phyloP scores from a whole-genome alignment of 2,888 invertebrate genomes.

The Chrysomela aeneicollis region DNA sequence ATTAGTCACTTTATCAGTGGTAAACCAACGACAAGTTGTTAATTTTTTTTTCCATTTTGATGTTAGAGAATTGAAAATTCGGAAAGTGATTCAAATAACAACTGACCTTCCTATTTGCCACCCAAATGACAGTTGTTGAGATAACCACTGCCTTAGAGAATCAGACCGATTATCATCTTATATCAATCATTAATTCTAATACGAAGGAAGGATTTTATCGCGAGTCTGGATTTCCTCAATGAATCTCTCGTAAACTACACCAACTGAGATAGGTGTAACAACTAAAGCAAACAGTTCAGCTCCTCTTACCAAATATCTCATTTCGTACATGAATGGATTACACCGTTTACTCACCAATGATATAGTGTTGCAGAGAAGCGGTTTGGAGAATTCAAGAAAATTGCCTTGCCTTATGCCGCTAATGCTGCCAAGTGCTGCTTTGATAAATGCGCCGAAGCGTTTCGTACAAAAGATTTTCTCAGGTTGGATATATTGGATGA shows the following conservation, averaged over 20 bases:
- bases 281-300: background rate
- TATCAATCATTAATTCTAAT: too few species aligned
- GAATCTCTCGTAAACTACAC: background rate
- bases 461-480: background rate
- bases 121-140: too few species aligned
- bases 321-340: background rate
- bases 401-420: background rate
- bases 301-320: background rate
- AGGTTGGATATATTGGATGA: background rate
- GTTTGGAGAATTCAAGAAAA: constrained; percentile 2
- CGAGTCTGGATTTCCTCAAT: background rate
- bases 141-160: too few species aligned
- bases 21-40: too few species aligned
- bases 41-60: too few species aligned
- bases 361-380: background rate
- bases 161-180: too few species aligned
- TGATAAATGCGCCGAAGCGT: background rate
- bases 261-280: background rate
- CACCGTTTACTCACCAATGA: constrained; percentile 1
- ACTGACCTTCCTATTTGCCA: too few species aligned
- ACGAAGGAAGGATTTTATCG: background rate
- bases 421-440: background rate
- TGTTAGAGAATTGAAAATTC: too few species aligned
- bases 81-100: too few species aligned
- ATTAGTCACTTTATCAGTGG: too few species aligned